Conservation (phyloP, 2,888 invertebrate genomes). For the Ormyrus nitidulus region DNA sequence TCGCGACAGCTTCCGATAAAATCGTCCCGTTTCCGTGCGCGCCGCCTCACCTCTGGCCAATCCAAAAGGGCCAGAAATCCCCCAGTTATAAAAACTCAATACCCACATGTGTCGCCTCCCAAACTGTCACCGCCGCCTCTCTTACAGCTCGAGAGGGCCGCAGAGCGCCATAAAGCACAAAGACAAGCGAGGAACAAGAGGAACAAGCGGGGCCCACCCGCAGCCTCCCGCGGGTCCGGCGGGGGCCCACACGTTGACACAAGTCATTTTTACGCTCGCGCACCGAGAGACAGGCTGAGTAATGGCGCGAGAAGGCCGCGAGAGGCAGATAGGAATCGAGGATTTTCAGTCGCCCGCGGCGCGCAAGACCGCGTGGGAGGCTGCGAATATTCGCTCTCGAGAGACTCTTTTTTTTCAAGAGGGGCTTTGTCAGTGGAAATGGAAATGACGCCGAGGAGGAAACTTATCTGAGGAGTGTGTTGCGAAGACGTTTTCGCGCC, state of each 20-base stretch:
- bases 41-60: too few species aligned
- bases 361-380: background rate
- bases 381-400: background rate
- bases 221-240: slow-evolving; percentile 62
- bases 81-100: too few species aligned
- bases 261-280: slow-evolving; percentile 74
- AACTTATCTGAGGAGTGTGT: background rate
- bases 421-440: slow-evolving; percentile 37
- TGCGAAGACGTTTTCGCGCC: too few species aligned
- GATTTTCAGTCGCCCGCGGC: slow-evolving; percentile 44
- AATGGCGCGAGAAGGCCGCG: slow-evolving; percentile 69
- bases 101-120: too few species aligned
- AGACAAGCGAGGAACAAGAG: background rate
- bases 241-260: slow-evolving; percentile 70
- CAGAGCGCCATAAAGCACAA: too few species aligned
- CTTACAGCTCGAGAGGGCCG: background rate
- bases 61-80: too few species aligned
- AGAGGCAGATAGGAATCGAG: slow-evolving; percentile 50
- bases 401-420: background rate
- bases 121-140: background rate
- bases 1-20: too few species aligned
- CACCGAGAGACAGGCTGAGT: slow-evolving; percentile 66
- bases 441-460: slow-evolving; percentile 20
- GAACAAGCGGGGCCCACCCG: slow-evolving; percentile 34
- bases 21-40: too few species aligned